phyloP scores from a whole-genome alignment of 2,113 vertebrate species.

The Poecile atricapillus region DNA sequence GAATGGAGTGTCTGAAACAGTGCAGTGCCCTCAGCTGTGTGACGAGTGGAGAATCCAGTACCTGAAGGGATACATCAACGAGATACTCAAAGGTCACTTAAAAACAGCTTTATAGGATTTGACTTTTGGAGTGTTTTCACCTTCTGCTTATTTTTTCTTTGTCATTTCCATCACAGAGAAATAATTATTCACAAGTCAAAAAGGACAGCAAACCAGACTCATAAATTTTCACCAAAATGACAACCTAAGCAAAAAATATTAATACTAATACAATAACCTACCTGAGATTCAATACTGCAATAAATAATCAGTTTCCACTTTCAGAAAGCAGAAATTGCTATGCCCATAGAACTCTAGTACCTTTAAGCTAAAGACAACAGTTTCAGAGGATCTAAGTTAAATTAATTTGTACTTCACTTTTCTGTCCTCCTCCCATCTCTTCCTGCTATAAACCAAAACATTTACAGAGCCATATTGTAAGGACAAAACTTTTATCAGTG shows the following conservation, averaged over 20 bases:
- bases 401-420: background rate
- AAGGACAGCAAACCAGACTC: background rate
- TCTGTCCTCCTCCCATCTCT: background rate
- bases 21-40: slow-evolving; percentile 82
- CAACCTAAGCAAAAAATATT: background rate
- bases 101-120: background rate
- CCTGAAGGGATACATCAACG: slow-evolving; percentile 87
- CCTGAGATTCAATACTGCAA: background rate
- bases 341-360: background rate
- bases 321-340: background rate
- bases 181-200: background rate
- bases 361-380: background rate
- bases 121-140: background rate
- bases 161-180: background rate
- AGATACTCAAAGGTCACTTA: slow-evolving; percentile 90
- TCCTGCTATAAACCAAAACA: background rate
- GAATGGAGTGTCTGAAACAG: slow-evolving; percentile 88
- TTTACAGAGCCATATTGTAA: background rate
- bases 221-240: background rate
- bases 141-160: background rate
- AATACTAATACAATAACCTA: background rate
- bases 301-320: background rate
- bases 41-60: slow-evolving; percentile 91
- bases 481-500: background rate
- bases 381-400: background rate